Percentiles rank a stretch among this genome's conserved stretches.
phyloP scores from a whole-genome alignment of 2,113 vertebrate species.

The Bubo blakistoni region DNA sequence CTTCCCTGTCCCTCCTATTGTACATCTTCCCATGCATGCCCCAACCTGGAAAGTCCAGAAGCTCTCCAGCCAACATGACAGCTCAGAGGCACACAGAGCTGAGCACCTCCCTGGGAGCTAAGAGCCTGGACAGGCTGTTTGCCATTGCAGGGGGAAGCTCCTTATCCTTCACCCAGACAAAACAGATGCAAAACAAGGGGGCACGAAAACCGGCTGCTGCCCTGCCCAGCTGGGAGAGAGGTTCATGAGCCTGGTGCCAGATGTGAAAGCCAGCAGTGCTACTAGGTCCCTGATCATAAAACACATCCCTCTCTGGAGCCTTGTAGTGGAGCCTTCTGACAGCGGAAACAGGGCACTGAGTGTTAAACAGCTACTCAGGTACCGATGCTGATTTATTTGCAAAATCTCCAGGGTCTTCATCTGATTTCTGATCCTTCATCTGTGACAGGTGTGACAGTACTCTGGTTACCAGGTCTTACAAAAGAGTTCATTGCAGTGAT shows the following conservation, averaged over 20 bases:
- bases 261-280: neutral
- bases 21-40: neutral
- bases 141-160: too few species aligned
- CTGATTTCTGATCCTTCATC: neutral
- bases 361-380: neutral
- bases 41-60: neutral
- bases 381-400: neutral
- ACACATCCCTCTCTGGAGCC: neutral
- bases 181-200: neutral
- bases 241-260: neutral
- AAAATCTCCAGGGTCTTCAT: neutral
- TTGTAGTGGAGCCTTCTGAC: neutral
- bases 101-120: neutral
- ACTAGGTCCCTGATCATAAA: neutral
- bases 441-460: neutral
- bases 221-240: neutral
- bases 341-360: neutral
- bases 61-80: neutral
- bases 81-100: neutral
- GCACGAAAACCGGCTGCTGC: neutral
- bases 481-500: neutral
- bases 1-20: neutral
- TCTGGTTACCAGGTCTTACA: neutral
- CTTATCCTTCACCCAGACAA: neutral
- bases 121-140: neutral